Evolutionary conservation across 2,888 invertebrate species (phyloP).

Genomic region (Arrhopalites spinosus): DNA sequence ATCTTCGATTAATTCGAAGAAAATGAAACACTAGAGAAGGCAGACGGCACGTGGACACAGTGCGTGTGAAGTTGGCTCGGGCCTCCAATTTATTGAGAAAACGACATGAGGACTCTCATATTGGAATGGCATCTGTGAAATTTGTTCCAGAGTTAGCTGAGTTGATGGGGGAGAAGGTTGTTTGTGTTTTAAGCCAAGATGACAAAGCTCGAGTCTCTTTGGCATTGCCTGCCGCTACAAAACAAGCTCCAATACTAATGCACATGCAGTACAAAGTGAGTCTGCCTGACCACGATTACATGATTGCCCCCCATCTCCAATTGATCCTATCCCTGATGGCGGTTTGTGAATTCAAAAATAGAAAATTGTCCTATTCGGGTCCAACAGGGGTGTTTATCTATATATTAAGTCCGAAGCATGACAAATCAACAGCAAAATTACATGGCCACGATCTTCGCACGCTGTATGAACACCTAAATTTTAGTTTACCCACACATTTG

Average conservation of each 20-base stretch:
- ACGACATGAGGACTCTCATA: not conserved
- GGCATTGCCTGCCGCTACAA: constrained; percentile 55
- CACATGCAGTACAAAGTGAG: constrained; percentile 56
- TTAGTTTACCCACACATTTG: constrained; percentile 52
- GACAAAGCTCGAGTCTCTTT: not conserved
- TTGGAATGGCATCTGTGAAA: not conserved
- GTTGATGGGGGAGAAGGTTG: not conserved
- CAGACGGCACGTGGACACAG: not conserved
- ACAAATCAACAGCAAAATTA: constrained; percentile 54
- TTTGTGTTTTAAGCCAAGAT: not conserved
- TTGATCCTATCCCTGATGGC: constrained; percentile 58
- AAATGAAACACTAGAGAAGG: not conserved
- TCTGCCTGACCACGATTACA: constrained; percentile 58
- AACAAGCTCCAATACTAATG: constrained; percentile 58
- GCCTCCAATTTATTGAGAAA: not conserved
- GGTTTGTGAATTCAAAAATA: constrained; percentile 38
- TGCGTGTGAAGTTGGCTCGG: constrained; percentile 48
- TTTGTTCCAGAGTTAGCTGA: not conserved
- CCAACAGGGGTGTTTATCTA: constrained; percentile 59
- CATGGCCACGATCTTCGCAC: constrained; percentile 57
- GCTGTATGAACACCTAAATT: constrained; percentile 39
- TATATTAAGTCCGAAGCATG: constrained; percentile 58
- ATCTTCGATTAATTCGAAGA: too few species aligned
- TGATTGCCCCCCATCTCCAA: constrained; percentile 57
- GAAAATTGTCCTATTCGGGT: constrained; percentile 55